Base-by-base conservation (phyloP, 2,888 invertebrate species). In the Petrophora chlorosata region DNA sequence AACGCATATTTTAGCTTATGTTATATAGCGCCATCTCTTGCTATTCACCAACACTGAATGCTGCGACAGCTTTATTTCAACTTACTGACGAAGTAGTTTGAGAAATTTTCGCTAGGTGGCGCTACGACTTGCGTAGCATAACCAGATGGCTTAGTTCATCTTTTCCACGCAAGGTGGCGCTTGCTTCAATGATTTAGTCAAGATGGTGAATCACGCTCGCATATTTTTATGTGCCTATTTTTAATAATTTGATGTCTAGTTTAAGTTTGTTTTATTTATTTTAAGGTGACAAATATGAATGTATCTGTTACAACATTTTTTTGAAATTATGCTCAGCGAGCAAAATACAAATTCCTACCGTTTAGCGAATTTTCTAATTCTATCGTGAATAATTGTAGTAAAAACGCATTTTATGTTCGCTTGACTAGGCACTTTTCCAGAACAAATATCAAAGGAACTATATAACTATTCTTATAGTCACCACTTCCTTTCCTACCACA, bases 11-110 rank as follows among this genome's bases (percentile, higher is more conserved):
- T 43, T 7, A 42, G 36, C 29, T 29, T 29, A 12, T 12, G 9
- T 40, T 28, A 7, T 13, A 16, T 12, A 70, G 57, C 70, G 69
- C 69, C 65, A 70, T 69, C 69, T 70, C 8, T 32, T 29, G 10
- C 26, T 30, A 9, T 15, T 3, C n/a, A 8, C 0, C 17, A 9
- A 9, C 50, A 68, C 54, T 52, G 15, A 13, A 29, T 43, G 19
- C 32, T 23, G n/a, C 8, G 33, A 28, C 15, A 26, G 30, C 10
- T 9, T 19, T 29, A 13, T 22, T 19, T n/a, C 9, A 35, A 25
- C n/a, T 1, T n/a, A 14, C 8, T 33, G 19, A 14, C 16, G 35
- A 30, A 12, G 10, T 50, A 28, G 8, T 67, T 62, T 39, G 4
- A 14, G 26, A 28, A 17, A 15, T 29, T 33, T 12, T 8, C 43